phyloP scores from a whole-genome alignment of 2,888 invertebrate genomes.

The Napeogenes inachia region DNA sequence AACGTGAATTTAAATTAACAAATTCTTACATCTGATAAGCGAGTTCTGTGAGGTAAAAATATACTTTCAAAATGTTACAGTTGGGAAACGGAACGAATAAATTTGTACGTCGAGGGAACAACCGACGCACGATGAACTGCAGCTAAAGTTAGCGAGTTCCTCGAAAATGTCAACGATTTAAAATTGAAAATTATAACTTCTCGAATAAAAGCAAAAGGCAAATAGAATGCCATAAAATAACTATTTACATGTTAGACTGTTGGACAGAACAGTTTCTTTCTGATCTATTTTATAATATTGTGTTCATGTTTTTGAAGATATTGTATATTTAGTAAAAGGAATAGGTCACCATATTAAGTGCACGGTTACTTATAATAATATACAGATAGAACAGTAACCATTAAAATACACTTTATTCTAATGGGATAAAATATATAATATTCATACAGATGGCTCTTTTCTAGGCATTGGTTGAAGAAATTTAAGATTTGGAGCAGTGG shows the following conservation, averaged over 20 bases:
- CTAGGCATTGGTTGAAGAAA: too few species aligned
- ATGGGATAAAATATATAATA: too few species aligned
- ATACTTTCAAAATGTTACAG: slow-evolving; percentile 23
- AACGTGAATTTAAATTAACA: slow-evolving; percentile 23
- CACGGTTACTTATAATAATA: too few species aligned
- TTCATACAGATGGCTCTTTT: too few species aligned
- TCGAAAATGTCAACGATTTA: slow-evolving; percentile 22
- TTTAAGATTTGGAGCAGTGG: too few species aligned
- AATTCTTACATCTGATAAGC: slow-evolving; percentile 26
- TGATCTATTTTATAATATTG: too few species aligned
- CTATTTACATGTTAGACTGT: neutral
- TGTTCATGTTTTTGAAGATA: too few species aligned
- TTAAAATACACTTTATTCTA: too few species aligned
- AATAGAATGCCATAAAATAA: slow-evolving; percentile 13
- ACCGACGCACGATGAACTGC: slow-evolving; percentile 25
- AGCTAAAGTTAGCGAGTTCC: slow-evolving; percentile 24
- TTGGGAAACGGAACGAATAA: slow-evolving; percentile 26
- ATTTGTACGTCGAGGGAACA: slow-evolving; percentile 25
- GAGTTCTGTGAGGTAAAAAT: slow-evolving; percentile 24
- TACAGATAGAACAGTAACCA: too few species aligned
- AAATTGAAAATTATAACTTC: slow-evolving; percentile 13
- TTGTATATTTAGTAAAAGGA: too few species aligned
- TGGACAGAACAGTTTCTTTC: too few species aligned
- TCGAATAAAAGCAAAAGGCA: slow-evolving; percentile 1
- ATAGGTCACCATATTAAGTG: too few species aligned